A percentile compares a stretch with the other conserved stretches of the same genome.
Evolutionary conservation across 2,888 invertebrate genomes (phyloP).

Genomic region (Thyatira batis): DNA sequence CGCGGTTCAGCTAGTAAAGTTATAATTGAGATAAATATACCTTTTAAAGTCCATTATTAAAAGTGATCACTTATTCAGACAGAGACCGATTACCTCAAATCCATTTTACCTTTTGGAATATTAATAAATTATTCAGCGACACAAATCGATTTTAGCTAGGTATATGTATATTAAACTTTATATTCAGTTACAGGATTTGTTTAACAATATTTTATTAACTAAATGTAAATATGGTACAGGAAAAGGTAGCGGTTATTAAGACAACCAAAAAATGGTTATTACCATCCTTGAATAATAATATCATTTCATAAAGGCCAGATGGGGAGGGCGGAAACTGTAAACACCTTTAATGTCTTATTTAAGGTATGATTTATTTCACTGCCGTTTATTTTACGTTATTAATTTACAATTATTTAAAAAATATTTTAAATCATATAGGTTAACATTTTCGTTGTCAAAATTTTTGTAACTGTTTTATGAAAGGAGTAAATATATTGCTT

Average conservation of each 20-base stretch:
- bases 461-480: too few species aligned
- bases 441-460: too few species aligned
- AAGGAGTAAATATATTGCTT: too few species aligned
- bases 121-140: neutral
- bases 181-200: neutral
- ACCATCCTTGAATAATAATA: slow-evolving; percentile 23
- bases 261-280: slow-evolving; percentile 18
- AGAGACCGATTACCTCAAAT: neutral
- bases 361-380: neutral
- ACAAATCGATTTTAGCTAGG: neutral
- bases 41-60: neutral
- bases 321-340: slow-evolving; percentile 14
- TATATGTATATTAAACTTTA: neutral
- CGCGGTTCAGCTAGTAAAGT: too few species aligned
- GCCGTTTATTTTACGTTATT: neutral
- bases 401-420: too few species aligned
- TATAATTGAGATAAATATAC: neutral
- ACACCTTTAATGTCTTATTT: slow-evolving; percentile 11
- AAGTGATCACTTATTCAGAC: neutral
- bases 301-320: slow-evolving; percentile 21
- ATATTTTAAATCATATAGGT: too few species aligned
- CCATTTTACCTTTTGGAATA: neutral
- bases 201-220: neutral
- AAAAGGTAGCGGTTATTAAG: slow-evolving; percentile 3
- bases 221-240: neutral